Conservation (phyloP, 2,113 vertebrate species). For the Myrmecobius fasciatus region DNA sequence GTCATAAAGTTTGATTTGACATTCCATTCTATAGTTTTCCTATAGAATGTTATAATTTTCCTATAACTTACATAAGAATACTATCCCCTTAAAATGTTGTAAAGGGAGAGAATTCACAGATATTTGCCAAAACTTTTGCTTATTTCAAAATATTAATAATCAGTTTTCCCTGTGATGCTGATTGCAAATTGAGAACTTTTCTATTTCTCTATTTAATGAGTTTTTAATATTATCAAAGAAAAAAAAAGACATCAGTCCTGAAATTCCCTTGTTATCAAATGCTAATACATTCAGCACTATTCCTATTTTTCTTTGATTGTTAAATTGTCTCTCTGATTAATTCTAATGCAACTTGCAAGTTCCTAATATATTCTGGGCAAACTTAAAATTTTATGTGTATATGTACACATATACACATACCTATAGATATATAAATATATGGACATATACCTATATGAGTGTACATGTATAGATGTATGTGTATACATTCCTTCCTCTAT, state of each 20-base stretch:
- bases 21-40: neutral
- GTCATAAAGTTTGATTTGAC: neutral
- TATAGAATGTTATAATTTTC: neutral
- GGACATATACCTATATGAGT: too few species aligned
- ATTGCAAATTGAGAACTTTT: neutral
- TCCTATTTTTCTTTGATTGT: neutral
- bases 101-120: neutral
- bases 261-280: neutral
- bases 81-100: neutral
- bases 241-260: conserved; percentile 4
- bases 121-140: neutral
- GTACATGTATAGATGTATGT: too few species aligned
- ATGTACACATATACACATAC: neutral
- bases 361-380: neutral
- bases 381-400: neutral
- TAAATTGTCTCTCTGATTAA: neutral
- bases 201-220: conserved; percentile 12
- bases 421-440: neutral
- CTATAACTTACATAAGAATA: neutral
- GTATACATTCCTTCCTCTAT: too few species aligned
- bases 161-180: neutral
- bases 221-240: neutral
- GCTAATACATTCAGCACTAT: neutral
- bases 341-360: neutral
- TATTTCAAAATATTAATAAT: neutral